Conservation (phyloP, 2,797 vertebrate species). For the Falco berigora region DNA sequence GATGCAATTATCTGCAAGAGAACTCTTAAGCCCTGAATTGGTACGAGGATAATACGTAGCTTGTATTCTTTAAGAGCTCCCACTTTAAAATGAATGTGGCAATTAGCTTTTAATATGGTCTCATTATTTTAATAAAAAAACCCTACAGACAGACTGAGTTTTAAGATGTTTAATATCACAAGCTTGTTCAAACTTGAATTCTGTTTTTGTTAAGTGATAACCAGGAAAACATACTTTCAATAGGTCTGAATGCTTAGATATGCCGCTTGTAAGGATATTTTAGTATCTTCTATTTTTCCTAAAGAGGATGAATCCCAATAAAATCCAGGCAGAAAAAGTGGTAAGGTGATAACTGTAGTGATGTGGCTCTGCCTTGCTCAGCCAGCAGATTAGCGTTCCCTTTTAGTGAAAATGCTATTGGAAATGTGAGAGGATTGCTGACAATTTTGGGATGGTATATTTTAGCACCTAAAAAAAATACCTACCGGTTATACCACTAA, state of each 20-base stretch:
- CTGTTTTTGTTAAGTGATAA: neutral
- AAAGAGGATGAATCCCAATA: neutral
- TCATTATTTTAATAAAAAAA: neutral
- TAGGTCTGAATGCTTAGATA: neutral
- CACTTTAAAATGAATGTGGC: neutral
- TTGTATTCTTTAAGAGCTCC: neutral
- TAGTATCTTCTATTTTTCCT: neutral
- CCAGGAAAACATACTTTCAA: neutral
- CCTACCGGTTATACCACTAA: neutral
- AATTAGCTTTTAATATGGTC: neutral
- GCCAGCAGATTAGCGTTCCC: neutral
- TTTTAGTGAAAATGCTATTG: neutral
- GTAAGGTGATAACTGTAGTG: neutral
- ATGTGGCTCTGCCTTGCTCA: neutral
- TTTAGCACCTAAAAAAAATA: neutral
- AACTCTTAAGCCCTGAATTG: neutral
- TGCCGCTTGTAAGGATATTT: neutral
- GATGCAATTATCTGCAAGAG: neutral
- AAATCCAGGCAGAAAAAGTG: neutral
- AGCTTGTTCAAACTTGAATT: neutral
- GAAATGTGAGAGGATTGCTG: neutral
- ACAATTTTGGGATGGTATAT: neutral
- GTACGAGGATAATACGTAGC: neutral
- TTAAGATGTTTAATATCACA: neutral
- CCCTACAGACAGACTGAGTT: neutral